Conservation (phyloP, 2,113 vertebrate species). For the Orientallactaga bullata region DNA sequence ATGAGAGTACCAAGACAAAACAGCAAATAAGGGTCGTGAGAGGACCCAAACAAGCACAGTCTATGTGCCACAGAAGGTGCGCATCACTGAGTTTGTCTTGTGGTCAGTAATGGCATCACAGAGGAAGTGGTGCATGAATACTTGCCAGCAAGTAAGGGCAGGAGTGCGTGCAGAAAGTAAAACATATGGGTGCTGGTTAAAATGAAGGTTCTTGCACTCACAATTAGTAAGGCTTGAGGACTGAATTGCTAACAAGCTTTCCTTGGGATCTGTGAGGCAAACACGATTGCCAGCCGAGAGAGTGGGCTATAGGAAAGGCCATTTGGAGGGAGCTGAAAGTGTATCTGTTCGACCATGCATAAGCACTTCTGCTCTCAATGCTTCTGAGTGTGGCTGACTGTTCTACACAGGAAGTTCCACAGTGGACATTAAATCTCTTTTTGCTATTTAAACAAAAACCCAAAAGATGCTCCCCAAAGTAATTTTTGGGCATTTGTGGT, state of each 20-base stretch:
- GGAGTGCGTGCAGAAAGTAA: not conserved
- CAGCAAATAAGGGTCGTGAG: not conserved
- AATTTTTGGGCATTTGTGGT: constrained; percentile 40
- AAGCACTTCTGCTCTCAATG: not conserved
- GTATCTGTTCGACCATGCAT: not conserved
- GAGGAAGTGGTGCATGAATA: not conserved
- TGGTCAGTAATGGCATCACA: not conserved
- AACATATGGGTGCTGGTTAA: not conserved
- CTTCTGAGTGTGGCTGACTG: not conserved
- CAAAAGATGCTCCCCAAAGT: not conserved
- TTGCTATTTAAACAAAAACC: not conserved
- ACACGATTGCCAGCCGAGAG: not conserved
- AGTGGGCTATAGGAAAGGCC: not conserved
- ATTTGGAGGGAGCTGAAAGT: accelerated
- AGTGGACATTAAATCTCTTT: not conserved
- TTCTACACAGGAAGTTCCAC: not conserved
- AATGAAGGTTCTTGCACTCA: not conserved
- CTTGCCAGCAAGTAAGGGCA: not conserved
- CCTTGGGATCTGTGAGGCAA: not conserved
- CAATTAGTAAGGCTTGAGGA: not conserved
- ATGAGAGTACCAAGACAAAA: not conserved
- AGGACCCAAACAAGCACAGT: not conserved
- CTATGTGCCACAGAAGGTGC: not conserved
- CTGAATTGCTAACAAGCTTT: not conserved
- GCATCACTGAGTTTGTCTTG: not conserved